phyloP scores from a whole-genome alignment of 2,797 vertebrate genomes.

The Zonotrichia albicollis region DNA sequence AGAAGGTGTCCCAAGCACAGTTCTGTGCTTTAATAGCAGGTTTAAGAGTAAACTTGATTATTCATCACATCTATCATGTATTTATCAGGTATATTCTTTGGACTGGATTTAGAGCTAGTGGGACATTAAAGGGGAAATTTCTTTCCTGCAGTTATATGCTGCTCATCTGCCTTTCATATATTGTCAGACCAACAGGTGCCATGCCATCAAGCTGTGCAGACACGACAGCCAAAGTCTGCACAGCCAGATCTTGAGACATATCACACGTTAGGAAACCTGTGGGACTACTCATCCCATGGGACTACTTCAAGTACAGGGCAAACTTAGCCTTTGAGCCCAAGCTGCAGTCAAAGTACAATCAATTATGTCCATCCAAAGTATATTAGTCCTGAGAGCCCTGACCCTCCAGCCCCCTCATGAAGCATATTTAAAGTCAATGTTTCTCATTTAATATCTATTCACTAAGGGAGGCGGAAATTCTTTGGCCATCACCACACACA shows the following conservation, averaged over 20 bases:
- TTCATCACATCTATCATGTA: neutral
- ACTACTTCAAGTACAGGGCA: neutral
- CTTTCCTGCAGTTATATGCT: neutral
- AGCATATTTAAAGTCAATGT: neutral
- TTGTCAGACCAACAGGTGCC: fast-evolving
- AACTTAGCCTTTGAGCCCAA: neutral
- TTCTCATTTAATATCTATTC: neutral
- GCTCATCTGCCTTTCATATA: neutral
- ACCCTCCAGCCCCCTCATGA: neutral
- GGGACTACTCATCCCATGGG: neutral
- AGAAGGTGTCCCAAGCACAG: neutral
- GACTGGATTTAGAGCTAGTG: neutral
- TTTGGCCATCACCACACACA: neutral
- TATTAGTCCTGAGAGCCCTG: neutral
- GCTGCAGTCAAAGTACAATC: neutral
- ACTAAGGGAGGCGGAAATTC: neutral
- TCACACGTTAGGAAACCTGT: neutral
- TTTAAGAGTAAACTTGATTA: neutral
- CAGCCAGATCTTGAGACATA: neutral
- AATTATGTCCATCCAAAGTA: neutral
- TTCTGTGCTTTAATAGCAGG: neutral
- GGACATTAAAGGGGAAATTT: neutral
- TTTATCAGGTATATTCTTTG: neutral
- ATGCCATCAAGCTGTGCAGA: neutral
- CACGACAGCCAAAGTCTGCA: neutral